phyloP scores from a whole-genome alignment of 2,888 invertebrate genomes.

The Ferdinandea cuprea region DNA sequence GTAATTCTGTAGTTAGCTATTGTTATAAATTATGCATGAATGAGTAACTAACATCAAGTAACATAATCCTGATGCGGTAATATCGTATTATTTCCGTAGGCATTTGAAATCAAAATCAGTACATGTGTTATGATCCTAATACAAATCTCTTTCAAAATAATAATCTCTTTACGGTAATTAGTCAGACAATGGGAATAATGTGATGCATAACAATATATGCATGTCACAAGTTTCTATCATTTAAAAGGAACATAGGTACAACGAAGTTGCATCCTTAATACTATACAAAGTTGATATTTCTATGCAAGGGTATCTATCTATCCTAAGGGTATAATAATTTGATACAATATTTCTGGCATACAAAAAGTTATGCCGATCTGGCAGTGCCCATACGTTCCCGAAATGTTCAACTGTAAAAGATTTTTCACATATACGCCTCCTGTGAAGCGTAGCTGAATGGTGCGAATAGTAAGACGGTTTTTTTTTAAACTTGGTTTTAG shows the following conservation, averaged over 20 bases:
- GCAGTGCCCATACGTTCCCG: no score
- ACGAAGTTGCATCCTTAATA: no score
- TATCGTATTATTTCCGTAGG: background rate
- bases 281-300: no score
- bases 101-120: background rate
- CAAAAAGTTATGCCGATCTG: no score
- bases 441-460: no score
- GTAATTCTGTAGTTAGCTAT: background rate
- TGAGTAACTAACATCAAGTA: background rate
- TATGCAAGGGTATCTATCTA: no score
- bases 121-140: background rate
- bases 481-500: no score
- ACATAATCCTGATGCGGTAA: background rate
- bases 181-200: background rate
- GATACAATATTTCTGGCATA: no score
- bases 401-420: no score
- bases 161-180: constrained; percentile 23
- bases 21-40: background rate
- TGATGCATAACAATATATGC: background rate
- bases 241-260: background rate
- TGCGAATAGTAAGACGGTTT: no score
- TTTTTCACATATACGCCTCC: no score
- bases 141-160: background rate
- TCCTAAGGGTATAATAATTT: no score
- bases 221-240: background rate